These are phyloP conservation scores for Coelopa frigida DNA, from an alignment of 1,140 invertebrate genomes.

Conservation along the genomic window DNA sequence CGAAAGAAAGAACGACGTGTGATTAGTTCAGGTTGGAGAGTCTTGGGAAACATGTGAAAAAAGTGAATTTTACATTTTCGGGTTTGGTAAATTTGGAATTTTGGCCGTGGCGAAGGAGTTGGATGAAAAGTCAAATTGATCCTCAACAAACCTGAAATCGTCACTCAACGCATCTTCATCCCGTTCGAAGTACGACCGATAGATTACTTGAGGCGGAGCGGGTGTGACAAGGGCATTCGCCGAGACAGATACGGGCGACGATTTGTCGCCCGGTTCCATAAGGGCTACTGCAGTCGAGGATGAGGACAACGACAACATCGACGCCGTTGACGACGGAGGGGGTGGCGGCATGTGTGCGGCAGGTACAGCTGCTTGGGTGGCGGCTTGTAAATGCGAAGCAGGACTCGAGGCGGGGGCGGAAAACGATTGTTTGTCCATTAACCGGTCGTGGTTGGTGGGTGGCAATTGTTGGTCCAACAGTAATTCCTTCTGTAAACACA, in stretches of 20 bases:
- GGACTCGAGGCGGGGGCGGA: constrained; percentile 3
- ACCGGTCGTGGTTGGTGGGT: constrained; percentile 57
- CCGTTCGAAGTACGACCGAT: constrained; percentile 49
- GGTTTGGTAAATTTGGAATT: constrained; percentile 8
- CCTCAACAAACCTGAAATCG: constrained; percentile 23
- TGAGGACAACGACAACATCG: constrained; percentile 1
- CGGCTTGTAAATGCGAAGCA: constrained; percentile 10
- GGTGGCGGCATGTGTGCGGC: constrained; percentile 28
- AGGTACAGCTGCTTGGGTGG: constrained; percentile 25
- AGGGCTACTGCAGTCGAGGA: neutral
- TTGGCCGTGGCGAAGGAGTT: constrained; percentile 10
- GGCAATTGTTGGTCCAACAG: constrained; percentile 42
- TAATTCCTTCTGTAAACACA: constrained; percentile 15
- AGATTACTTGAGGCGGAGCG: constrained; percentile 28
- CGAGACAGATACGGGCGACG: too few relatives aligned
- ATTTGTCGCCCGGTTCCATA: too few relatives aligned
- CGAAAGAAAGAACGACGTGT: neutral
- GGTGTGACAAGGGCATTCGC: too few relatives aligned
- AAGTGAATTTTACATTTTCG: constrained; percentile 5
- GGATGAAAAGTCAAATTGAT: constrained; percentile 7
- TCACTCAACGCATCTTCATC: constrained; percentile 38
- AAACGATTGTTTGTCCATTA: constrained; percentile 17
- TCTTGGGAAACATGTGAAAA: too few relatives aligned
- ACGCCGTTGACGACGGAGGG: neutral
- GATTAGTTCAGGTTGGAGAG: too few relatives aligned